These are phyloP conservation scores for Coptodon bakossiorum DNA, from an alignment of 2,113 vertebrate species.

Conservation along the genomic window DNA sequence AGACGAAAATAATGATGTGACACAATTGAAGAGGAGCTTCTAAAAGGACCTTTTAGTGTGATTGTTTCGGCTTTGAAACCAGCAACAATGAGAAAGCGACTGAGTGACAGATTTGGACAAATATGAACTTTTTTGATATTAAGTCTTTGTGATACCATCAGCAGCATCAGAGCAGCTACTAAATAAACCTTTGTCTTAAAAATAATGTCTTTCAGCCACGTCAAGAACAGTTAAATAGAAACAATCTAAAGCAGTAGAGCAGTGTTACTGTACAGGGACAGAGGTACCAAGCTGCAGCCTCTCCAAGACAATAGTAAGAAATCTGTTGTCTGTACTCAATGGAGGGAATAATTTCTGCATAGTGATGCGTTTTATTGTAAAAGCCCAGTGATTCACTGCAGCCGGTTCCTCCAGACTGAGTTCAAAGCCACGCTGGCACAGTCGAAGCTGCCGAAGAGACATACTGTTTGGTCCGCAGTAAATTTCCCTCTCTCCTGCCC, in stretches of 20 bases:
- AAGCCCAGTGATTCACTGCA: constrained; percentile 53
- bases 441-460: constrained; percentile 5
- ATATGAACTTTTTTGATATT: neutral
- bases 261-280: neutral
- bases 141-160: neutral
- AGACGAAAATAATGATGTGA: neutral
- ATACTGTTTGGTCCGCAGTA: constrained; percentile 22
- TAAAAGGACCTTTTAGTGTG: neutral
- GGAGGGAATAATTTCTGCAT: constrained; percentile 19
- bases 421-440: constrained; percentile 37
- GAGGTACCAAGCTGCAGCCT: neutral
- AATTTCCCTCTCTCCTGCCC: neutral
- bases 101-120: neutral
- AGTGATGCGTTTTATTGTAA: constrained; percentile 38
- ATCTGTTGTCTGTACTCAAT: constrained; percentile 7
- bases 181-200: neutral
- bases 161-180: neutral
- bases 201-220: neutral
- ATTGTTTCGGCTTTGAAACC: neutral
- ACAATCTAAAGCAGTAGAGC: neutral
- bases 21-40: neutral
- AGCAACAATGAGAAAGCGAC: neutral
- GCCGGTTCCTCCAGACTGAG: constrained; percentile 45
- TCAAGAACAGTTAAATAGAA: neutral
- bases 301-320: constrained; percentile 14